Base-by-base conservation (phyloP, 2,797 vertebrate genomes). In the Muscicapa striata region DNA sequence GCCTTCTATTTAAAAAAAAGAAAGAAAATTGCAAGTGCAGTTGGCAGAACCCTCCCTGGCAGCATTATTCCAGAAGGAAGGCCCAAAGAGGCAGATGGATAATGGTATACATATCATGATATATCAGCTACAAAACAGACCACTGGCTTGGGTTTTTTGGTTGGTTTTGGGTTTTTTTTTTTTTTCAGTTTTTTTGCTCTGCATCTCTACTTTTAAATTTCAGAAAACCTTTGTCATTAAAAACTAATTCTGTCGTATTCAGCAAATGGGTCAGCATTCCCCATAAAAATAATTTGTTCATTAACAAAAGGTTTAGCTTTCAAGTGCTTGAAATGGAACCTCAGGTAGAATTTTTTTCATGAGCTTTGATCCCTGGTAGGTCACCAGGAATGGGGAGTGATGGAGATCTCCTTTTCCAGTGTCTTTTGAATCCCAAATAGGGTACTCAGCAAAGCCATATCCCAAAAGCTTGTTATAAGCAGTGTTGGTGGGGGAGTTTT, bases 61-160 rank as follows among this genome's bases (percentile, higher is more conserved):
- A 72, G 43, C 36, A 13, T 89, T 90, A 69, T 83, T 95, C 79
- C 58, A 64, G 38, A 62, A 36, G 51, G 58, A 78, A 92, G 62
- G 62, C 79, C 57, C 2, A 5, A 75, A 80, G 62, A 92, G 78
- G 62, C 92, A 96, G 88, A 94, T 89, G 83, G 78, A 40, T 87
- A 75, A 91, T 80, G 23, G 58, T 16, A 5, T 23, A 6, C 51
- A 15, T 52, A 46, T 52, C 12, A 46, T 64, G 54, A 52, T 48
- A 16, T 24, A 83, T 62, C 49, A 68, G 68, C 68, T 77, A 19
- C 30, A 30, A 75, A 79, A 58, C 27, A 70, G 34, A 34, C 24
- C 4, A 19, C 14, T 57, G 40, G 20, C n/a, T 46, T 52, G 10
- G 10, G 2, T 9, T 16, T 41, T 15, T 30, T n/a, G 34, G 8